Evolutionary conservation across 2,113 vertebrate genomes (phyloP).

Genomic region (Paracyprichromis sp.): DNA sequence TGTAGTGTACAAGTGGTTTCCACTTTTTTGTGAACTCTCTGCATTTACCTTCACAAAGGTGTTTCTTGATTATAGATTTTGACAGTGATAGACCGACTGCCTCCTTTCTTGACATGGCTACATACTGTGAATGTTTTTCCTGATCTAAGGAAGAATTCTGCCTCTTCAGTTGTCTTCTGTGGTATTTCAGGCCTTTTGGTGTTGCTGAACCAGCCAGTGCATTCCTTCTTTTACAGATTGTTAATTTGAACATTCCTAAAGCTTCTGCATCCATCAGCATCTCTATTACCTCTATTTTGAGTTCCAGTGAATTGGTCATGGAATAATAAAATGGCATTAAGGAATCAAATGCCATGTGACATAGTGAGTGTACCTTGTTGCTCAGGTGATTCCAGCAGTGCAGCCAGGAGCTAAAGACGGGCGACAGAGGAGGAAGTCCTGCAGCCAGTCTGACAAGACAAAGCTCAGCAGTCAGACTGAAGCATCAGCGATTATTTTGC

Average conservation of each 20-base stretch:
- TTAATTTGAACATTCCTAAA: background rate
- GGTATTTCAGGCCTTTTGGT: background rate
- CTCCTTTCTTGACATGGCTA: background rate
- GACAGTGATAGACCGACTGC: background rate
- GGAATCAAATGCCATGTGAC: background rate
- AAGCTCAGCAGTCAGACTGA: background rate
- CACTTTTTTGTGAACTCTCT: background rate
- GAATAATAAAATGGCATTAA: background rate
- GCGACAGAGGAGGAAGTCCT: slow-evolving; percentile 78
- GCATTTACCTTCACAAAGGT: background rate
- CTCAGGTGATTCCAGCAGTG: slow-evolving; percentile 84
- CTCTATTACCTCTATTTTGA: background rate
- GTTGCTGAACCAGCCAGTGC: background rate
- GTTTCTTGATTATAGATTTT: background rate
- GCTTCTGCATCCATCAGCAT: background rate
- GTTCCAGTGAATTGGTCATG: background rate
- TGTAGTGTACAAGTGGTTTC: background rate
- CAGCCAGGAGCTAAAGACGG: slow-evolving; percentile 78
- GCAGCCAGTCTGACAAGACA: slow-evolving; percentile 72
- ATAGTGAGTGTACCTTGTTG: slow-evolving; percentile 22
- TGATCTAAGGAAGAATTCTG: background rate
- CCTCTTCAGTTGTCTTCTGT: background rate
- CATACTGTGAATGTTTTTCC: background rate
- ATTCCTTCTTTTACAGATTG: background rate
- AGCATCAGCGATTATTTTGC: background rate